Base-by-base conservation (phyloP, 2,797 vertebrate species). In the Schizothorax lantsangensis region DNA sequence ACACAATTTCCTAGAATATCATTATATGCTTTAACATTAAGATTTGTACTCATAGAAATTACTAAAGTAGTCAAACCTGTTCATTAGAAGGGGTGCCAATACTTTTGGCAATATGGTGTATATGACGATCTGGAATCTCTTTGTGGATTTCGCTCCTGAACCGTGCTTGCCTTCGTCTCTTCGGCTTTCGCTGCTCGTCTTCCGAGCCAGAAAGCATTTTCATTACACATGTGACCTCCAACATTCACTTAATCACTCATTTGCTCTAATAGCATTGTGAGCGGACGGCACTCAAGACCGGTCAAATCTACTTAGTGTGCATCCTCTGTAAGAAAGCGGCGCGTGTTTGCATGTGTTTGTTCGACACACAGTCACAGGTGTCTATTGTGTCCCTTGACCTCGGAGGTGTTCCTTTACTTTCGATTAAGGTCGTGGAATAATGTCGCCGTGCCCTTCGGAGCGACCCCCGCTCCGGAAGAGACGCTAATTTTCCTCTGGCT, bases 201-300 rank as follows among this genome's bases (percentile, higher is more conserved):
- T 93, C 91, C 79, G 77, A 81, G 86, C 88, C 86, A 81, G 89
- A 87, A 77, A 84, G 83, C 89, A 87, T 92, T 93, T 93, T 93
- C 93, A 93, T 89, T 88, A 90, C 91, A 88, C 90, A 90, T 88
- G 88, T 91, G 90, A 91, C 92, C 91, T 89, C 88, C 89, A 90
- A 87, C 90, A 87, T 91, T 72, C 87, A 81, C 72, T 88, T 87
- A 90, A 88, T 90, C 86, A 79, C 92, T 92, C 93, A 93, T 95
- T 94, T 94, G 91, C 92, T 93, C 93, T 94, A 94, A 95, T 94
- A 94, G 93, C 91, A 86, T 92, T 92, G 92, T 78, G 92, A 94
- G 93, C 91, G 92, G 93, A 94, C 90, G 94, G 93, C 93, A 93
- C 92, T 94, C 94, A 94, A 93, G 92, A 91, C 92, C 86, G 87